Conservation (phyloP, 2,113 vertebrate species). For the Osmerus eperlanus region DNA sequence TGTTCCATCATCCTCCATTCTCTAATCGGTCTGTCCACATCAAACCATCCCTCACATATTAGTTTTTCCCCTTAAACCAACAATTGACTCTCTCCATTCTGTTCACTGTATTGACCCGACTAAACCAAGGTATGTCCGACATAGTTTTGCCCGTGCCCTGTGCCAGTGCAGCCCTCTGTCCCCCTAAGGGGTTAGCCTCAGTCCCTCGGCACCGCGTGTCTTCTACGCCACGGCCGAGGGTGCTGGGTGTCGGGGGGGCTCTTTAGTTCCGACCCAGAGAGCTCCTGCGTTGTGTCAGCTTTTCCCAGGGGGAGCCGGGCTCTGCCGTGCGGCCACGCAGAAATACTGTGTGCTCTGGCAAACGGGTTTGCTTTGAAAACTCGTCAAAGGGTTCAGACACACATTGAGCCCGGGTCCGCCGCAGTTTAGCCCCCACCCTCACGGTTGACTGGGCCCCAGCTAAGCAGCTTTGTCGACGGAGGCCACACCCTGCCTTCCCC, state of each 20-base stretch:
- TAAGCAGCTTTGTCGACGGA: slow-evolving; percentile 68
- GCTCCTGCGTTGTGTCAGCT: slow-evolving; percentile 60
- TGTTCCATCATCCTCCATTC: slow-evolving; percentile 49
- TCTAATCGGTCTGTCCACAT: slow-evolving; percentile 46
- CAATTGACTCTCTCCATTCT: slow-evolving; percentile 36
- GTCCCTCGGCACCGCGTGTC: slow-evolving; percentile 35
- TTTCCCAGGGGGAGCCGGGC: slow-evolving; percentile 65
- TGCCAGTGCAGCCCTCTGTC: slow-evolving; percentile 3
- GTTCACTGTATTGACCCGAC: slow-evolving; percentile 48
- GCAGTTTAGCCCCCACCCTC: slow-evolving; percentile 54
- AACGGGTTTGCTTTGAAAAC: slow-evolving; percentile 64
- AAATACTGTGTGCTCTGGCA: slow-evolving; percentile 71
- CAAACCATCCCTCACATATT: slow-evolving; percentile 39
- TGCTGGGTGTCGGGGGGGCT: slow-evolving; percentile 31
- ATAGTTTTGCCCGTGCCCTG: slow-evolving; percentile 45
- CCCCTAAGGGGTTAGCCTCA: slow-evolving; percentile 30
- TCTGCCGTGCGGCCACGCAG: slow-evolving; percentile 69
- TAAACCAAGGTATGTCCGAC: slow-evolving; percentile 57
- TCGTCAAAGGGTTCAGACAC: slow-evolving; percentile 65
- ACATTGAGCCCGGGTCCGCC: slow-evolving; percentile 54
- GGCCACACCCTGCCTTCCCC: slow-evolving; percentile 26
- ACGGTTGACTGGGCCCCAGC: slow-evolving; percentile 54
- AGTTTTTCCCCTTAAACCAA: slow-evolving; percentile 37
- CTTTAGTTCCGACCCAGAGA: slow-evolving; percentile 64
- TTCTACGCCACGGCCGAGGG: slow-evolving; percentile 19